Conservation (phyloP, 2,888 invertebrate species). For the Panorpa germanica region DNA sequence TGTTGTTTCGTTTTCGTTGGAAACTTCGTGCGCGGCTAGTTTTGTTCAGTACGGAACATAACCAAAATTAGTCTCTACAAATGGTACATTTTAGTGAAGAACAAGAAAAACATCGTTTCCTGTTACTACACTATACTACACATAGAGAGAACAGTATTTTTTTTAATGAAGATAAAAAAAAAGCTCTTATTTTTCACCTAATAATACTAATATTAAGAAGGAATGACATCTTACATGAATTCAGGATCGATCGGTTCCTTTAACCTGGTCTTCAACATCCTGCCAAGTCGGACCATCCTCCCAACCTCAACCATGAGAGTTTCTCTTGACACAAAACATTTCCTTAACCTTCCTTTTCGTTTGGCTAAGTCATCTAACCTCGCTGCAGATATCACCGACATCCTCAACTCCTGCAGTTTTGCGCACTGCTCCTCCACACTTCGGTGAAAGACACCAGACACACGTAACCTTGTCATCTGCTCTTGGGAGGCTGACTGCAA, state of each 20-base stretch:
- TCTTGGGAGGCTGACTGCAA: constrained; percentile 51
- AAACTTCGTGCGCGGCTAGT: too few relatives aligned
- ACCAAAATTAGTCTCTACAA: too few relatives aligned
- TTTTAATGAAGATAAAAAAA: too few relatives aligned
- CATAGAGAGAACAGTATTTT: too few relatives aligned
- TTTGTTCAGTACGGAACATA: too few relatives aligned
- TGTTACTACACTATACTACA: too few relatives aligned
- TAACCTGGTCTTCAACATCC: constrained; percentile 41
- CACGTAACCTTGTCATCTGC: constrained; percentile 53
- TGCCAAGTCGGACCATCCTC: constrained; percentile 48
- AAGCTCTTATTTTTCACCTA: too few relatives aligned
- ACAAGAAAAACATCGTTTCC: too few relatives aligned
- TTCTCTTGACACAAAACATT: constrained; percentile 38
- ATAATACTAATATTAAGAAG: too few relatives aligned
- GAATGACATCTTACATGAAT: too few relatives aligned
- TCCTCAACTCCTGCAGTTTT: constrained; percentile 36
- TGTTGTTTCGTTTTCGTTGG: too few relatives aligned
- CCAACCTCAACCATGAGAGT: constrained; percentile 48
- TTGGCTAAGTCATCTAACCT: constrained; percentile 23
- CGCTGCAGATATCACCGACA: constrained; percentile 29
- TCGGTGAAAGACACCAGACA: constrained; percentile 56
- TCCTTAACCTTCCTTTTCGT: constrained; percentile 27
- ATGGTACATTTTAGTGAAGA: too few relatives aligned
- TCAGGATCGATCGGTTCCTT: constrained; percentile 44
- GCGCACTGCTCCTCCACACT: constrained; percentile 44